Evolutionary conservation across 2,113 vertebrate species (phyloP).

Genomic region (Phodopus roborovskii): DNA sequence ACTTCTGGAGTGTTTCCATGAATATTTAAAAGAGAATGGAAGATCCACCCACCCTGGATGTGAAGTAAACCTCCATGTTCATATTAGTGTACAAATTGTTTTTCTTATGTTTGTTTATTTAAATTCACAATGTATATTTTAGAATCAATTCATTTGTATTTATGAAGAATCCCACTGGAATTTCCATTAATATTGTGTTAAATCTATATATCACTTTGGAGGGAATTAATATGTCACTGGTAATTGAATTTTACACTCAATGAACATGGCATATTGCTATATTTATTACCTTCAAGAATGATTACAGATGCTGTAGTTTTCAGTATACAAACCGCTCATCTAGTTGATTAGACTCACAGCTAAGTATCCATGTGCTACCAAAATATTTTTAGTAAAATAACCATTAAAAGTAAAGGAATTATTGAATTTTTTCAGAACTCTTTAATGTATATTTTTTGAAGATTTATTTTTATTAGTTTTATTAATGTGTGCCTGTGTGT

Average conservation of each 20-base stretch:
- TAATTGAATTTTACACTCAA: not conserved
- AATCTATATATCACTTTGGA: constrained; percentile 12
- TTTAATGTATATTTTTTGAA: not conserved
- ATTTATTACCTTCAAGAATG: not conserved
- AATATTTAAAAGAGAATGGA: not conserved
- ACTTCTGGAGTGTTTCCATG: not conserved
- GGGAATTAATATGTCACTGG: not conserved
- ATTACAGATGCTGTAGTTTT: not conserved
- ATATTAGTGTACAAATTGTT: not conserved
- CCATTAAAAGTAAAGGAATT: not conserved
- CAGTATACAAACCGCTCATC: not conserved
- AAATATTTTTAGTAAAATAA: constrained; percentile 27
- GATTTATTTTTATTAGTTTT: not conserved
- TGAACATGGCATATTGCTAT: not conserved
- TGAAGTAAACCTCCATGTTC: not conserved
- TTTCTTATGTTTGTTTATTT: not conserved
- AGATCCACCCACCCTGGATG: not conserved
- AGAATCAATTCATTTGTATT: not conserved
- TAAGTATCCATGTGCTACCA: not conserved
- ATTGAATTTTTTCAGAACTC: constrained; percentile 37
- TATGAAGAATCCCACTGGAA: not conserved
- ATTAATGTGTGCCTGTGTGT: not conserved
- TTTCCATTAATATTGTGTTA: not conserved
- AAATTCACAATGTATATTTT: constrained; percentile 18
- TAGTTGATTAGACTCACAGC: constrained; percentile 8